Base-by-base conservation (phyloP, 2,797 vertebrate species). In the Periparus ater region DNA sequence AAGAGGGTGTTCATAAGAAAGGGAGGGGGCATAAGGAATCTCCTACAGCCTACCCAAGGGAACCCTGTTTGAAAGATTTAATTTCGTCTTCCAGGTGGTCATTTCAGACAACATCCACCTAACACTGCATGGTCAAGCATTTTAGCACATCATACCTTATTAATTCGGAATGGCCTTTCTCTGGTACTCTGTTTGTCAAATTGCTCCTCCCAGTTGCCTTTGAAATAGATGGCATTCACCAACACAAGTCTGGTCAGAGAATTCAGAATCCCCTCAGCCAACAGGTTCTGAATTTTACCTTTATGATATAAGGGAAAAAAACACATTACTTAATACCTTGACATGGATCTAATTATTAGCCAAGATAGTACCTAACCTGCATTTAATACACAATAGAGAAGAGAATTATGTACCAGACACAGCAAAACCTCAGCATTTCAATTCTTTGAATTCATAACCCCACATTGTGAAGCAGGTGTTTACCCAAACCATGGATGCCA, bases 201-300 rank as follows among this genome's bases (percentile, higher is more conserved):
- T 7, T 67, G 89, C 17, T 97, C 79, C 77, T 95, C 93, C 99
- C 99, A 99, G 82, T 85, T 98, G 75, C 99, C 99, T 97, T 98
- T 99, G 97, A 99, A 99, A 95, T 99, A 99, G 91, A 99, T 97
- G 45, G 99, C 99, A 22, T 99, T 99, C 91, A 99, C 98, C 77
- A 99, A 96, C 80, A 98, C 98, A 71, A 99, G 85, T 48, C 85
- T 98, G 8, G 98, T 99, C 89, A 97, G 90, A 2, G 86, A 2
- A 58, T n/a, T 16, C 2, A 99, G 48, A 14, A 97, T 93, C n/a
- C 96, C 98, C 26, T 92, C 38, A 15, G 97, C 97, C 83, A 99
- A 91, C 53, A 99, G 93, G 42, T 99, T 98, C 96, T 96, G 97
- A 80, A 99, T 99, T 98, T 99, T 99, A 94, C 98, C 99, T 99